phyloP scores from a whole-genome alignment of 2,113 vertebrate species.

The Apodemus speciosus region DNA sequence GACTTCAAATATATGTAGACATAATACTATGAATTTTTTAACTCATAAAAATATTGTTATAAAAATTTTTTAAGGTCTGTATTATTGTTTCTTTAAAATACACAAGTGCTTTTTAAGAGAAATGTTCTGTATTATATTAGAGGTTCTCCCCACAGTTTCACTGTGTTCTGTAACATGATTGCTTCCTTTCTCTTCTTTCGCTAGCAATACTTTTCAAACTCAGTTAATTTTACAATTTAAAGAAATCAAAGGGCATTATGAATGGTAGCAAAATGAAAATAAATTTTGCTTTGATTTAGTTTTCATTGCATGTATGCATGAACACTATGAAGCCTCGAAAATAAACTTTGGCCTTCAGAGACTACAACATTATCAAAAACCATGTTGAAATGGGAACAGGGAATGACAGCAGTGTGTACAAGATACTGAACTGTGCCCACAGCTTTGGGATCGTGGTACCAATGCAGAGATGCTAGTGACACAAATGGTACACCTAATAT shows the following conservation, averaged over 20 bases:
- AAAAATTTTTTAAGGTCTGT: conserved; percentile 16
- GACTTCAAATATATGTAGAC: conserved; percentile 37
- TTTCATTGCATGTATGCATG: conserved; percentile 28
- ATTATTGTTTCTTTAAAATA: conserved; percentile 53
- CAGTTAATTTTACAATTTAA: conserved; percentile 38
- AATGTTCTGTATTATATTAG: neutral
- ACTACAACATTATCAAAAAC: conserved; percentile 25
- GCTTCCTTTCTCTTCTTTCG: neutral
- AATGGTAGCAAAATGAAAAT: conserved; percentile 54
- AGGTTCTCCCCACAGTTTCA: neutral
- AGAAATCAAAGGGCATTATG: conserved; percentile 10
- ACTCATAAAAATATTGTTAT: neutral
- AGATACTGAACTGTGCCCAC: conserved; percentile 16
- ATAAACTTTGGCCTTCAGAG: conserved; percentile 57
- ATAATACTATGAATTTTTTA: conserved; percentile 51
- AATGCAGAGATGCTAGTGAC: neutral
- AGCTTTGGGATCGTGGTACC: conserved; percentile 15
- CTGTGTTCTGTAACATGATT: neutral
- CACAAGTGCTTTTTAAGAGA: neutral
- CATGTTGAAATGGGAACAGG: conserved; percentile 10
- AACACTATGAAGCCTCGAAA: conserved; percentile 9
- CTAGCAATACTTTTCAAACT: conserved; percentile 27
- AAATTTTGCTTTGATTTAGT: conserved; percentile 52
- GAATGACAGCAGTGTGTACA: conserved; percentile 40
- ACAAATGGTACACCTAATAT: conserved; percentile 34